Conservation (phyloP, 2,797 vertebrate species). For the Xenops minutus region DNA sequence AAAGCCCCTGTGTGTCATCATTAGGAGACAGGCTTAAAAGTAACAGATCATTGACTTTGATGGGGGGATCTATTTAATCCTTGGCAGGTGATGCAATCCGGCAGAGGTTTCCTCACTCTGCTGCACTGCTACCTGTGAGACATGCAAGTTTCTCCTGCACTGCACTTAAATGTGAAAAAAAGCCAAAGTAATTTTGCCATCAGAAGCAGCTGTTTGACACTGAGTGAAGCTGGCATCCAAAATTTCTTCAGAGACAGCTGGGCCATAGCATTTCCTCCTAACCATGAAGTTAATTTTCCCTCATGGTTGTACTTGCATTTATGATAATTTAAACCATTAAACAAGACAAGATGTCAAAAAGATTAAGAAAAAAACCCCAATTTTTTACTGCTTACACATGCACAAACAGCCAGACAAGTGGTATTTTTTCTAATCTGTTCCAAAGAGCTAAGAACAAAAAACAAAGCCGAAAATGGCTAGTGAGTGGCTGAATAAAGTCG, state of each 20-base stretch:
- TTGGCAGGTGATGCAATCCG: not conserved
- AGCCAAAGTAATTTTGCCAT: not conserved
- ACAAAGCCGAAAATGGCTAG: not conserved
- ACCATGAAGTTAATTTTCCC: not conserved
- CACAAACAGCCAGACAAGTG: not conserved
- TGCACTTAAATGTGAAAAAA: not conserved
- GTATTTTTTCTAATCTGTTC: not conserved
- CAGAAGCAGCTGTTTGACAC: not conserved
- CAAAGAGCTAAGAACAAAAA: not conserved
- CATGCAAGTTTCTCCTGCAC: not conserved
- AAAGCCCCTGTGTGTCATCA: not conserved
- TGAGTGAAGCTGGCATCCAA: not conserved
- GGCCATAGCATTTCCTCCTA: not conserved
- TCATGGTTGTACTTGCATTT: not conserved
- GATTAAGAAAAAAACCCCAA: not conserved
- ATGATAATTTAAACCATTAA: not conserved
- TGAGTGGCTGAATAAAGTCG: not conserved
- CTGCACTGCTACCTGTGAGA: not conserved
- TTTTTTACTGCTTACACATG: not conserved
- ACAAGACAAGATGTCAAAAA: not conserved
- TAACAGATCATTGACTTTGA: not conserved
- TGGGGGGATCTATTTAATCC: not conserved
- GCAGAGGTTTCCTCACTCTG: not conserved
- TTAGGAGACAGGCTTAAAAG: not conserved
- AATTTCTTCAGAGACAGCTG: not conserved